A percentile compares a stretch with the other conserved stretches of the same genome.
Evolutionary conservation across 1,140 invertebrate genomes (phyloP).

Genomic region (Papilio polytes): DNA sequence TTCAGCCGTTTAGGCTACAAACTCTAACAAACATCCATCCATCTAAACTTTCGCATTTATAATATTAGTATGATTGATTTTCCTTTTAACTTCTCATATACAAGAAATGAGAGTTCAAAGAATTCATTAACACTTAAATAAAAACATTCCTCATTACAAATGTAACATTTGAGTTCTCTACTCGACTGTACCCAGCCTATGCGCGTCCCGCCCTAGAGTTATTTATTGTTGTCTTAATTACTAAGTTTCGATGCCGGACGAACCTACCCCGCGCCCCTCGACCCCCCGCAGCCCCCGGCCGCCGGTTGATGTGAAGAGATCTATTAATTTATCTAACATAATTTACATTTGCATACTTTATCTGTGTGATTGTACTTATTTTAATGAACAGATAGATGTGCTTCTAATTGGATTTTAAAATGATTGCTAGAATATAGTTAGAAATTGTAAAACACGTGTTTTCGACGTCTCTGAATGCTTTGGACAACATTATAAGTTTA

Average conservation of each 20-base stretch:
- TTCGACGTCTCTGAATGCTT: too few species aligned
- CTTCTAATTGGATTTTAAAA: neutral
- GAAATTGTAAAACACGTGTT: too few species aligned
- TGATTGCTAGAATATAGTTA: too few species aligned
- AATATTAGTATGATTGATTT: neutral
- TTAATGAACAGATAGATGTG: neutral
- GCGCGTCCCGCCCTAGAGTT: conserved; percentile 51
- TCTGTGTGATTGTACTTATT: conserved; percentile 5
- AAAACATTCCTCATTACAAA: conserved; percentile 4
- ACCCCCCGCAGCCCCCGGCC: neutral
- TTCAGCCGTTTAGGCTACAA: too few species aligned
- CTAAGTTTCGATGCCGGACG: conserved; percentile 61
- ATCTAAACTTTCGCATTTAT: too few species aligned
- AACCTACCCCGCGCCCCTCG: conserved; percentile 16
- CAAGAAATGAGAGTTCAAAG: conserved; percentile 5
- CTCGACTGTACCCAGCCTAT: conserved; percentile 45
- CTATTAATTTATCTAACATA: conserved; percentile 26
- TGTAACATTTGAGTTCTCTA: conserved; percentile 29
- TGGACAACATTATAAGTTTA: too few species aligned
- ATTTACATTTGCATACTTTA: conserved; percentile 28
- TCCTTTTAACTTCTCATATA: neutral
- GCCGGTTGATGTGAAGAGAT: neutral
- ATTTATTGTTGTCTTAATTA: conserved; percentile 68
- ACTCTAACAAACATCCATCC: too few species aligned
- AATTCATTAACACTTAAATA: conserved; percentile 20